phyloP scores from a whole-genome alignment of 2,113 vertebrate genomes.

The Peromyscus californicus region DNA sequence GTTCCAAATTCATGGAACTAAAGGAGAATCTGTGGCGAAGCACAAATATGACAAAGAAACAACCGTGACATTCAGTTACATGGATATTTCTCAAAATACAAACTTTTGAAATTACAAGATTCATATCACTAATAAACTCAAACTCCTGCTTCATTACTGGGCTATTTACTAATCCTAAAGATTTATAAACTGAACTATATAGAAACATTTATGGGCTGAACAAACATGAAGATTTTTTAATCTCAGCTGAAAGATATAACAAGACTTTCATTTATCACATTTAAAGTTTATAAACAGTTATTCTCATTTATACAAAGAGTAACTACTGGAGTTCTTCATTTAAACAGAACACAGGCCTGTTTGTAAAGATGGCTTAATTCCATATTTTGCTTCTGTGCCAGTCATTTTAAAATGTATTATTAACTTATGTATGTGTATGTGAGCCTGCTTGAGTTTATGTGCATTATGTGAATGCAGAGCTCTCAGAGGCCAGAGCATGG shows the following conservation, averaged over 20 bases:
- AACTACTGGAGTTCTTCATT: neutral
- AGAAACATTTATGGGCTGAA: neutral
- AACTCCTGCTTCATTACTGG: constrained; percentile 43
- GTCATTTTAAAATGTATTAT: neutral
- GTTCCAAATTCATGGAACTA: constrained; percentile 37
- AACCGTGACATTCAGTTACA: constrained; percentile 7
- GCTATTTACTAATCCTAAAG: constrained; percentile 18
- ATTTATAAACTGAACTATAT: constrained; percentile 9
- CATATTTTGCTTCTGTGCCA: neutral
- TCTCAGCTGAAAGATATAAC: constrained; percentile 12
- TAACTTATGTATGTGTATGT: neutral
- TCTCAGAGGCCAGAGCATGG: neutral
- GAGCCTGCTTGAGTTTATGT: neutral
- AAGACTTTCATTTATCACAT: constrained; percentile 33
- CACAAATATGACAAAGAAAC: constrained; percentile 56
- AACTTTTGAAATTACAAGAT: constrained; percentile 51
- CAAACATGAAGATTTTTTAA: neutral
- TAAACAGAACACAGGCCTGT: neutral
- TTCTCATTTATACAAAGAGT: constrained; percentile 44
- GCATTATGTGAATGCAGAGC: too few species aligned
- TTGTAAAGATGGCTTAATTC: constrained; percentile 45
- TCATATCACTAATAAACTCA: constrained; percentile 6
- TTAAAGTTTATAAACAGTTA: constrained; percentile 24
- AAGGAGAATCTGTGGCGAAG: constrained; percentile 44
- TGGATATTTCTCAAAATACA: constrained; percentile 40